These are phyloP conservation scores for Drosophila neonasuta DNA, from an alignment of 2,888 invertebrate species.

Conservation along the genomic window DNA sequence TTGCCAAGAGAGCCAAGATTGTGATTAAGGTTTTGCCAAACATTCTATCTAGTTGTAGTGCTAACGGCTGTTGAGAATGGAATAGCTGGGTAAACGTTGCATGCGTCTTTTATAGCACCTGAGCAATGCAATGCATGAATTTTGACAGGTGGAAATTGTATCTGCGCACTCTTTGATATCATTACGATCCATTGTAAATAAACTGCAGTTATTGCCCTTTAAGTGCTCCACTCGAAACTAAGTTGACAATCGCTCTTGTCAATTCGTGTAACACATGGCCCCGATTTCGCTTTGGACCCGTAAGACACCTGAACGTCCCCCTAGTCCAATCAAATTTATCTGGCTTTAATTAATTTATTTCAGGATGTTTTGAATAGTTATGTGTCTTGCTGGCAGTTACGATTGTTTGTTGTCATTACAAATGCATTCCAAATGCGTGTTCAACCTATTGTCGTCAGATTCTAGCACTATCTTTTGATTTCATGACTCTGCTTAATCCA, in stretches of 20 bases:
- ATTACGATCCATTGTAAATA: constrained; percentile 27
- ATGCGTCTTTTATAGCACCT: constrained; percentile 22
- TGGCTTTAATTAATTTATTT: constrained; percentile 8
- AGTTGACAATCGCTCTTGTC: constrained; percentile 21
- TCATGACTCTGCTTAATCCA: constrained; percentile 36
- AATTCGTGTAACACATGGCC: not conserved
- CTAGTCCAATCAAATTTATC: constrained; percentile 5
- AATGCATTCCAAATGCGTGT: not conserved
- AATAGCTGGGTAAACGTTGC: not conserved
- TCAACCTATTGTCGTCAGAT: not conserved
- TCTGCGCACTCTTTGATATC: constrained; percentile 4
- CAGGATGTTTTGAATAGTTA: constrained; percentile 9
- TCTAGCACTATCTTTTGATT: constrained; percentile 21
- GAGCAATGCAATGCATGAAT: not conserved
- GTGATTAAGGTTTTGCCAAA: not conserved
- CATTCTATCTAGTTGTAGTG: constrained; percentile 12
- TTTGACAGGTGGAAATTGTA: constrained; percentile 8
- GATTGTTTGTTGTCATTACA: constrained; percentile 1
- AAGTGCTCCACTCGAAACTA: constrained; percentile 29
- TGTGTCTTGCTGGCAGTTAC: not conserved
- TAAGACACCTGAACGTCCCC: not conserved
- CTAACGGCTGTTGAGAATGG: constrained; percentile 1
- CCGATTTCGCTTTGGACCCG: not conserved
- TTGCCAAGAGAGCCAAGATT: constrained; percentile 33
- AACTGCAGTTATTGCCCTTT: constrained; percentile 1